Evolutionary conservation across 2,113 vertebrate genomes (phyloP).

Genomic region (Ceyx margarethae): DNA sequence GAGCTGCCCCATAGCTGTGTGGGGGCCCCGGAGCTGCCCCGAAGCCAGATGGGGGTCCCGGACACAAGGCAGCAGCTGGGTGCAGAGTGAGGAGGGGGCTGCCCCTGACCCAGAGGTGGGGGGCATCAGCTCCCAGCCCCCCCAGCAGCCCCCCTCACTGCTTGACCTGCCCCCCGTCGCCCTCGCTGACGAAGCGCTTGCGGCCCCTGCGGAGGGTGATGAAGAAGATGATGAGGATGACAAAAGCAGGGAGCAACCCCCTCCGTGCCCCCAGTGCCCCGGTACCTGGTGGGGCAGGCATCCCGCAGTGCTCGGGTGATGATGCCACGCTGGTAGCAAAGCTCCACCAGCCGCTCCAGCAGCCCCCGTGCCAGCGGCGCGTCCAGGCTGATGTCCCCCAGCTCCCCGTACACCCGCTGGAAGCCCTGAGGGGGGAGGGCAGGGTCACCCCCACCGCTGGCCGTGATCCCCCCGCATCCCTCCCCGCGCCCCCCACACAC

Average conservation of each 20-base stretch:
- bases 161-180: slow-evolving; percentile 82
- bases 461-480: background rate
- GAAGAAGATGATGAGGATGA: background rate
- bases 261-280: slow-evolving; percentile 51
- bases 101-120: background rate
- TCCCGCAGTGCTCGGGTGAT: slow-evolving; percentile 85
- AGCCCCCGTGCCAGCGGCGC: slow-evolving; percentile 81
- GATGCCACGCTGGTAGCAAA: slow-evolving; percentile 80
- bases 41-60: background rate
- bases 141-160: slow-evolving; percentile 45
- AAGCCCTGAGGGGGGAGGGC: slow-evolving; percentile 71
- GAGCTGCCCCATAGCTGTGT: background rate
- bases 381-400: slow-evolving; percentile 84
- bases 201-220: slow-evolving; percentile 75
- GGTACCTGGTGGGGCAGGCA: slow-evolving; percentile 80
- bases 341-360: slow-evolving; percentile 85
- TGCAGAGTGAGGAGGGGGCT: background rate
- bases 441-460: background rate
- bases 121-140: background rate
- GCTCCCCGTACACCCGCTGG: slow-evolving; percentile 82
- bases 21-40: background rate
- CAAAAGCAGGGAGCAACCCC: no score
- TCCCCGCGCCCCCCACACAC: slow-evolving; percentile 5
- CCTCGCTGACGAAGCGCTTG: slow-evolving; percentile 88
- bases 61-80: background rate